Evolutionary conservation across 2,888 invertebrate genomes (phyloP).

Genomic region (Biston stratarius): DNA sequence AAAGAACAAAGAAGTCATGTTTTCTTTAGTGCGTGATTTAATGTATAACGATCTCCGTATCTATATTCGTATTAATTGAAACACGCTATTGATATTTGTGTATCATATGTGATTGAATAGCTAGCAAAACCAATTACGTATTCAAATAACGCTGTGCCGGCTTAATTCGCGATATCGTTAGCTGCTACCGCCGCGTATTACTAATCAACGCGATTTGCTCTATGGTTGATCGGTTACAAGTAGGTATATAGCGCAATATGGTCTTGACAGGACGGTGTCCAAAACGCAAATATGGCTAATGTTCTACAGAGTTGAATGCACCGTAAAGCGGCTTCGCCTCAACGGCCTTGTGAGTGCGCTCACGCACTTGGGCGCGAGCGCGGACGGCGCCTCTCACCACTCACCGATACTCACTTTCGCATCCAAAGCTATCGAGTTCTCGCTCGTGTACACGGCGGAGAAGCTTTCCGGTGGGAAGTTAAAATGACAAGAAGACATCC

Average conservation of each 20-base stretch:
- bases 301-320: constrained; percentile 76
- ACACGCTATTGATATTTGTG: constrained; percentile 33
- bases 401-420: constrained; percentile 75
- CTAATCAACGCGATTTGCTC: constrained; percentile 1
- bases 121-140: constrained; percentile 25
- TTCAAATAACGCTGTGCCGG: constrained; percentile 20
- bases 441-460: constrained; percentile 74
- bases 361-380: constrained; percentile 57
- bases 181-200: constrained; percentile 12
- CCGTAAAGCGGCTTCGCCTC: constrained; percentile 54
- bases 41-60: constrained; percentile 46
- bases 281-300: constrained; percentile 54
- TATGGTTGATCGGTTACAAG: not conserved
- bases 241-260: constrained; percentile 15
- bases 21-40: constrained; percentile 51
- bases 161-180: constrained; percentile 19
- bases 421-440: constrained; percentile 57
- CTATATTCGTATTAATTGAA: constrained; percentile 50
- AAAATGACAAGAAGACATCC: constrained; percentile 68
- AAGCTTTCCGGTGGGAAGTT: constrained; percentile 80
- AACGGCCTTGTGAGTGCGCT: constrained; percentile 73
- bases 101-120: constrained; percentile 35
- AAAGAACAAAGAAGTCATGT: constrained; percentile 67
- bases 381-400: constrained; percentile 59
- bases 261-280: constrained; percentile 34